Percentiles rank a stretch among this genome's conserved stretches.
phyloP scores from a whole-genome alignment of 2,113 vertebrate genomes.

The Tor tambroides region DNA sequence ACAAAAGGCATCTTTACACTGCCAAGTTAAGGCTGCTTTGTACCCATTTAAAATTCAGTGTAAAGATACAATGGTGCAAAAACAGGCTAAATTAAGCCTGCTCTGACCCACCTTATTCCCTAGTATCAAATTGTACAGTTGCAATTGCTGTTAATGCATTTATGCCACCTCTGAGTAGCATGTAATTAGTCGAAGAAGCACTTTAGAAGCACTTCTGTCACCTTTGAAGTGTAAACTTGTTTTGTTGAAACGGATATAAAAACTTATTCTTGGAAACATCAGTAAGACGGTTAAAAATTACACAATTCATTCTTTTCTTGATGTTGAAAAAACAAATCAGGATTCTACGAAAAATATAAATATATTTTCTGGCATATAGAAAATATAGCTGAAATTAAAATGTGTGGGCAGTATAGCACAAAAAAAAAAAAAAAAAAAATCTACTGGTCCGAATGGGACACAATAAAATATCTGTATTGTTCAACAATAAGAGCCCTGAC shows the following conservation, averaged over 20 bases:
- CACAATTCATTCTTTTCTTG: background rate
- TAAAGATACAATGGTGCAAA: background rate
- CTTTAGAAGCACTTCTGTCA: background rate
- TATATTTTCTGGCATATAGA: background rate
- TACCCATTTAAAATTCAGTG: background rate
- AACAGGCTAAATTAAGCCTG: background rate
- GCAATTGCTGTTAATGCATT: background rate
- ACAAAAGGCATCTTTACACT: background rate
- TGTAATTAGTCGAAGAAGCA: background rate
- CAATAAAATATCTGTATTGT: background rate
- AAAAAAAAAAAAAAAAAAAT: background rate
- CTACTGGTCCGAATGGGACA: background rate
- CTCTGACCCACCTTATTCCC: background rate
- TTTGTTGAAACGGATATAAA: background rate
- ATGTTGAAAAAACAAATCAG: background rate
- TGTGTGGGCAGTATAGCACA: background rate
- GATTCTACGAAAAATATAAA: background rate
- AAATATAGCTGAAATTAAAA: background rate
- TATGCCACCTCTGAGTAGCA: background rate
- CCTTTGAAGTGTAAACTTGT: background rate
- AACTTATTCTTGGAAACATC: background rate
- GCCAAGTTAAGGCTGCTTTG: background rate
- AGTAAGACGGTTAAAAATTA: background rate
- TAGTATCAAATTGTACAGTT: background rate
- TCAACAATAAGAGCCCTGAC: background rate